These are phyloP conservation scores for Trissoscelio sp. DNA, from an alignment of 2,888 invertebrate species.

Conservation along the genomic window DNA sequence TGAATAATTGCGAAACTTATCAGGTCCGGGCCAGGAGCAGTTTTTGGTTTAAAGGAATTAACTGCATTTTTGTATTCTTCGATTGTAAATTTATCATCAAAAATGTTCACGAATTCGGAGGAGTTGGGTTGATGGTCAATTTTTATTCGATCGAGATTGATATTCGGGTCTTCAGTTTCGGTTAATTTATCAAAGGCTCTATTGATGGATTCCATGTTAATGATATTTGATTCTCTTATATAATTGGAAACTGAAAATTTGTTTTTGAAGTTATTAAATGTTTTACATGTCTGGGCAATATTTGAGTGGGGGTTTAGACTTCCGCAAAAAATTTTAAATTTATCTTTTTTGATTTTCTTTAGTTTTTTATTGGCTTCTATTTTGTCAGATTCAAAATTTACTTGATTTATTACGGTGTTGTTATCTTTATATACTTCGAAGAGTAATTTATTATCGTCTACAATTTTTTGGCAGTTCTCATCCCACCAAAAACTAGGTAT, in stretches of 20 bases:
- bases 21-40: conserved; percentile 11
- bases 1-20: neutral
- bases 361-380: too few species aligned
- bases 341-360: too few species aligned
- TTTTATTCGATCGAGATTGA: neutral
- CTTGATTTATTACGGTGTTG: neutral
- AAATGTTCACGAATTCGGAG: neutral
- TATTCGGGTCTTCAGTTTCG: too few species aligned
- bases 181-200: too few species aligned
- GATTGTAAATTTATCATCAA: neutral
- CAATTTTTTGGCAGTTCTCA: neutral
- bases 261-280: too few species aligned
- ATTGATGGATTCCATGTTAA: too few species aligned
- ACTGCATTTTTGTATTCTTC: conserved; percentile 1
- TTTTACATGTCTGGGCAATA: too few species aligned
- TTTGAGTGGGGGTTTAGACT: too few species aligned
- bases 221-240: too few species aligned
- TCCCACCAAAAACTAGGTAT: neutral
- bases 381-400: neutral
- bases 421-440: neutral
- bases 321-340: too few species aligned
- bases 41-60: conserved; percentile 10
- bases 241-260: too few species aligned
- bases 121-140: neutral
- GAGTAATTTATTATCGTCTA: neutral